Evolutionary conservation across 2,888 invertebrate genomes (phyloP).

Genomic region (Oligia latruncula): DNA sequence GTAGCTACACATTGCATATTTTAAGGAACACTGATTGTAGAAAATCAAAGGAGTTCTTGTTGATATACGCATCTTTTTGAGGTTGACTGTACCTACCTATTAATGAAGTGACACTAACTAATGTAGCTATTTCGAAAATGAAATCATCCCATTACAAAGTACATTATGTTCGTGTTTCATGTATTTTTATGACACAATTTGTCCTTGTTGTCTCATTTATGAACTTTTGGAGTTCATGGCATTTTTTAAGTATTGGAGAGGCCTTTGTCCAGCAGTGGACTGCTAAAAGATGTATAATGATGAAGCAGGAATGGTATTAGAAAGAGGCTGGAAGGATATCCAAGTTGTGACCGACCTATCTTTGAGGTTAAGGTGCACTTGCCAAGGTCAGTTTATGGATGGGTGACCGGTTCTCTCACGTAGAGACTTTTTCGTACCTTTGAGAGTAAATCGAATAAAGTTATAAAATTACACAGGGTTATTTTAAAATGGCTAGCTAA

Average conservation of each 20-base stretch:
- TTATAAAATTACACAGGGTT: neutral
- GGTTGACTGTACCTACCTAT: neutral
- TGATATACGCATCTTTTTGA: neutral
- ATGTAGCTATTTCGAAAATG: conserved; percentile 12
- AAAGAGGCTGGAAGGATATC: neutral
- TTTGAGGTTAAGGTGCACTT: neutral
- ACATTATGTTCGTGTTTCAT: conserved; percentile 12
- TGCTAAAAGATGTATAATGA: neutral
- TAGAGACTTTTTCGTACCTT: neutral
- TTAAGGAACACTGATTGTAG: no score
- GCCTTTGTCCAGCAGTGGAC: no score
- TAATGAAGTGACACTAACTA: neutral
- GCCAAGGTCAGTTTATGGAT: neutral
- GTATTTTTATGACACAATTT: conserved; percentile 36
- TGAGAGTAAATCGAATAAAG: neutral
- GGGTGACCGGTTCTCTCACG: neutral
- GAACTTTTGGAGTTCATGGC: conserved; percentile 40
- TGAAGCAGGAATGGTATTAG: neutral
- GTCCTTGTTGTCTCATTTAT: conserved; percentile 37
- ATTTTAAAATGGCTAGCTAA: no score
- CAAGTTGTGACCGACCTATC: neutral
- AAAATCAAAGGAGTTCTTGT: no score
- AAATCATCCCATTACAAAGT: conserved; percentile 12
- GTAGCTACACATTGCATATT: neutral
- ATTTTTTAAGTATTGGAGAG: neutral